Percentiles rank a stretch among this genome's conserved stretches.
phyloP scores from a whole-genome alignment of 1,140 invertebrate species.

The Charaxes varanes region DNA sequence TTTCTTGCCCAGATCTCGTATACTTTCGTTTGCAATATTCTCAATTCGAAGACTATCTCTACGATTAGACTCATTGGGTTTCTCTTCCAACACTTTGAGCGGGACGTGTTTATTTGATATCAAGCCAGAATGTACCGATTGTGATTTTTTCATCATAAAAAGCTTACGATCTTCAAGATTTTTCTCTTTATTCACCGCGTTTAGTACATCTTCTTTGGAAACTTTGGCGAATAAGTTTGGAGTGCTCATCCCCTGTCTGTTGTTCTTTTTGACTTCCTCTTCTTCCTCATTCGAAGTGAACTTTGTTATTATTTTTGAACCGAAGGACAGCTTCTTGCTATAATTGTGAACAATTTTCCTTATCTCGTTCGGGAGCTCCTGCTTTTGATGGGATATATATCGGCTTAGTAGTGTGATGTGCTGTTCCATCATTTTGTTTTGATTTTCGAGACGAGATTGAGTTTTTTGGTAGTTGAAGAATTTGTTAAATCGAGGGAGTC shows the following conservation, averaged over 20 bases:
- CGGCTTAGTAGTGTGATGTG: slow-evolving; percentile 54
- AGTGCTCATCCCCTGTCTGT: slow-evolving; percentile 56
- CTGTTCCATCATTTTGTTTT: slow-evolving; percentile 61
- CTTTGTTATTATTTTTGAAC: slow-evolving; percentile 59
- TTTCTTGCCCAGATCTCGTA: slow-evolving; percentile 45
- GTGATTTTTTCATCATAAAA: slow-evolving; percentile 68
- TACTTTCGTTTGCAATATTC: slow-evolving; percentile 56
- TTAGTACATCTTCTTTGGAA: slow-evolving; percentile 41
- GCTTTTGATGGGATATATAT: slow-evolving; percentile 52
- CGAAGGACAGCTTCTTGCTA: slow-evolving; percentile 57
- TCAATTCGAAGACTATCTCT: slow-evolving; percentile 40
- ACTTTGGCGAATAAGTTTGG: slow-evolving; percentile 67
- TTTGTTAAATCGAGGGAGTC: too few relatives aligned
- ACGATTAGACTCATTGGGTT: slow-evolving; percentile 24
- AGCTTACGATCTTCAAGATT: slow-evolving; percentile 43
- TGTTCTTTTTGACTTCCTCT: slow-evolving; percentile 40
- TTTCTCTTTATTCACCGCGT: slow-evolving; percentile 32
- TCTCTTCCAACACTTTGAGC: slow-evolving; percentile 55
- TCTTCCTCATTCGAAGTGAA: slow-evolving; percentile 48
- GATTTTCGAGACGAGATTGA: slow-evolving; percentile 50
- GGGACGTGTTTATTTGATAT: slow-evolving; percentile 47
- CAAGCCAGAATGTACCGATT: slow-evolving; percentile 65
- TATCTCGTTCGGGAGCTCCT: slow-evolving; percentile 58
- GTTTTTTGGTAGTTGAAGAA: slow-evolving; percentile 60
- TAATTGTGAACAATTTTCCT: slow-evolving; percentile 60